phyloP scores from a whole-genome alignment of 2,797 vertebrate species.

The Brachyalestes nurse region DNA sequence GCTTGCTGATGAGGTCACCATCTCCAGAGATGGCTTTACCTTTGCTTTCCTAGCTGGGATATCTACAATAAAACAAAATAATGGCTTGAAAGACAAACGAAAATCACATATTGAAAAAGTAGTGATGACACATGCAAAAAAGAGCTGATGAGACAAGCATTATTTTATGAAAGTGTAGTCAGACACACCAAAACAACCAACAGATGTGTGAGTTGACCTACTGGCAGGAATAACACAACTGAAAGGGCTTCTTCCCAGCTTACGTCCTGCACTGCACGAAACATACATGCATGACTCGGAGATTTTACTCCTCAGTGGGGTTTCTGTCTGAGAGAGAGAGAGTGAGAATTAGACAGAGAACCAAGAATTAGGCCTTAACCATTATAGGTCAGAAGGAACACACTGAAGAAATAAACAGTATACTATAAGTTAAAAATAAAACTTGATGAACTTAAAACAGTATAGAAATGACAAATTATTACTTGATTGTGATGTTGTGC shows the following conservation, averaged over 20 bases:
- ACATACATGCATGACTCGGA: constrained; percentile 86
- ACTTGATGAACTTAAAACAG: no score
- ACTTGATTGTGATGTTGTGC: constrained; percentile 19
- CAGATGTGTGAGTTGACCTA: constrained; percentile 69
- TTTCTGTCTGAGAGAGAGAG: constrained; percentile 70
- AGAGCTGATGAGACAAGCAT: background rate
- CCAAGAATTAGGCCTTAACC: no score
- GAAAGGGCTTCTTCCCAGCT: constrained; percentile 62
- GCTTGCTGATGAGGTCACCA: constrained; percentile 72
- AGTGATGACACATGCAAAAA: background rate
- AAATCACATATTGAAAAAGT: background rate
- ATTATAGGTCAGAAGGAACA: no score
- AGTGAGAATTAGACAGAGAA: no score
- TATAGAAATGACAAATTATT: background rate
- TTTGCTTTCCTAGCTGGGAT: constrained; percentile 67
- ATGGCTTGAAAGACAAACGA: background rate
- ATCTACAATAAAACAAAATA: constrained; percentile 60
- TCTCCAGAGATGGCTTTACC: constrained; percentile 79
- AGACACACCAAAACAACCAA: background rate
- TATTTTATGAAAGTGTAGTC: background rate
- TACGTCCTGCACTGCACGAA: constrained; percentile 66
- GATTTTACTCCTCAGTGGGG: constrained; percentile 80
- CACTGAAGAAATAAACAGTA: no score
- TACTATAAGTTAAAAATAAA: no score
- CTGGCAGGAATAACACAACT: constrained; percentile 67